Conservation (phyloP, 2,888 invertebrate genomes). For the Ephialtes manifestator region DNA sequence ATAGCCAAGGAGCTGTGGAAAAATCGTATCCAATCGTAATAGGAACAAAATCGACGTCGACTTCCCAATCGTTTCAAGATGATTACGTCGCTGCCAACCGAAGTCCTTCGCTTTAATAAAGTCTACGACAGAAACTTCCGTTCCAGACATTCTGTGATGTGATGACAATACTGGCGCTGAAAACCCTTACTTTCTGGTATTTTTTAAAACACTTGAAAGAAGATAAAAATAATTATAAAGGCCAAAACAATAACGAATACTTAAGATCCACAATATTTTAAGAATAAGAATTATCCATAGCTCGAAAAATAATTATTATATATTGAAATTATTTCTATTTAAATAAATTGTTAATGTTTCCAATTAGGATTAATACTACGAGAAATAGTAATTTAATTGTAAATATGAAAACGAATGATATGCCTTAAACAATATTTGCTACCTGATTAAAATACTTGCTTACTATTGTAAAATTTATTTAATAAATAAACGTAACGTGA, state of each 20-base stretch:
- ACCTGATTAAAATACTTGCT: neutral
- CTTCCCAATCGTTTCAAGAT: slow-evolving; percentile 18
- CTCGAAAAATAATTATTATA: too few relatives aligned
- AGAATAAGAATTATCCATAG: too few relatives aligned
- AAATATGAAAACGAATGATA: neutral
- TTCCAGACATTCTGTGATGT: neutral
- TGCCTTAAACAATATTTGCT: neutral
- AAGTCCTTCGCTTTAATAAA: neutral
- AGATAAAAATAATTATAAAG: too few relatives aligned
- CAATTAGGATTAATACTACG: neutral
- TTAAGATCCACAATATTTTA: neutral
- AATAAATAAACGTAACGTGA: neutral
- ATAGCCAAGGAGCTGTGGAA: slow-evolving; percentile 62
- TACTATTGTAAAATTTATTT: neutral
- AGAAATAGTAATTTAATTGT: too few relatives aligned
- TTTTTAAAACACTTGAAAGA: neutral
- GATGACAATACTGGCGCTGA: neutral
- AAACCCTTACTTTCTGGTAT: too few relatives aligned
- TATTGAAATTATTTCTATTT: too few relatives aligned
- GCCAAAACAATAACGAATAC: neutral
- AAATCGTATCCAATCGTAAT: slow-evolving; percentile 64
- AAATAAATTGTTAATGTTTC: too few relatives aligned
- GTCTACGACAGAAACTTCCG: neutral
- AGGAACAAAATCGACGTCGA: slow-evolving; percentile 57
- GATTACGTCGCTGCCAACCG: neutral